phyloP scores from a whole-genome alignment of 2,797 vertebrate genomes.

The Danio albolineatus region DNA sequence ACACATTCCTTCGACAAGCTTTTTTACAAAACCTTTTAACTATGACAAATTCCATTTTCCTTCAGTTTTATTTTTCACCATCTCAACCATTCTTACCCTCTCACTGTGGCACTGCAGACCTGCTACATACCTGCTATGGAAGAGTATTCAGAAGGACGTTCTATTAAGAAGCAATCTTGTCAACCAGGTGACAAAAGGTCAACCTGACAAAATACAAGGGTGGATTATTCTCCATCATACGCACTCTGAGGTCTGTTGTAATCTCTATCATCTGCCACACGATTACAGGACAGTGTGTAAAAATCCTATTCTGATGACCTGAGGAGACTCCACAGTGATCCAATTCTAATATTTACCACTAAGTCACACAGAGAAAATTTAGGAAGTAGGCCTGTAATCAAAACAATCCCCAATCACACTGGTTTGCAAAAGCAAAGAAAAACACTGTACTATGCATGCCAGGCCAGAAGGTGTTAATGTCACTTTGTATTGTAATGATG shows the following conservation, averaged over 20 bases:
- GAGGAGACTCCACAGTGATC: background rate
- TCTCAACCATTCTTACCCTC: background rate
- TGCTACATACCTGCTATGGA: conserved; percentile 72
- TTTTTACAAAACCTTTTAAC: background rate
- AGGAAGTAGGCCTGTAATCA: background rate
- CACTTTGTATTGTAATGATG: no score
- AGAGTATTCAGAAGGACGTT: conserved; percentile 76
- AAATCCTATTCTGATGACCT: conserved; percentile 24
- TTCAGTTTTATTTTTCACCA: conserved; percentile 31
- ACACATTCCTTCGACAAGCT: background rate
- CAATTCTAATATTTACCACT: background rate
- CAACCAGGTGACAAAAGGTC: conserved; percentile 81
- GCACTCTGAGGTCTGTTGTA: background rate
- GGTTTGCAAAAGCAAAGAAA: no score
- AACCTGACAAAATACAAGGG: conserved; percentile 63
- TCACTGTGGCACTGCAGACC: conserved; percentile 48
- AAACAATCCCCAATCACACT: no score
- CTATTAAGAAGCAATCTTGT: conserved; percentile 83
- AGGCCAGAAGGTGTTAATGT: no score
- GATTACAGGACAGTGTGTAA: conserved; percentile 8
- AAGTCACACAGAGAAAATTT: background rate
- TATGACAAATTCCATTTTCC: conserved; percentile 23
- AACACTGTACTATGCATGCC: no score
- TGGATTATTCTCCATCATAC: conserved; percentile 28
- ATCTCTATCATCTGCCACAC: conserved; percentile 28